A percentile compares a stretch with the other conserved stretches of the same genome.
Evolutionary conservation across 2,888 invertebrate genomes (phyloP).

Genomic region (Agapetus fuscipes): DNA sequence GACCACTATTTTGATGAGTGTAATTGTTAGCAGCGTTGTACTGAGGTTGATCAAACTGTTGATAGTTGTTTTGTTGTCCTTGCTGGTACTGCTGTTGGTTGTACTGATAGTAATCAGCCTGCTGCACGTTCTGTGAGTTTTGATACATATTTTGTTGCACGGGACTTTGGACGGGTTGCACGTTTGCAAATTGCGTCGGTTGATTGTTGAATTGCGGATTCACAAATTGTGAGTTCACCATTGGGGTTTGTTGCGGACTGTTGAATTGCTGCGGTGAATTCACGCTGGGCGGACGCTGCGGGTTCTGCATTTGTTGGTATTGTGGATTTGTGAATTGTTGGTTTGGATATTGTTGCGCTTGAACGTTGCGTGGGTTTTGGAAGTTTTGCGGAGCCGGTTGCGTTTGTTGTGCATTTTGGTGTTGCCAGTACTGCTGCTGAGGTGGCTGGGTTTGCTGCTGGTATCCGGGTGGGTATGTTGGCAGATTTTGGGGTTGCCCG

Average conservation of each 20-base stretch:
- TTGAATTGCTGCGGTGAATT: too few species aligned
- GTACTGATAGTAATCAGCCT: too few species aligned
- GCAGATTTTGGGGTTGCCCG: constrained; percentile 14
- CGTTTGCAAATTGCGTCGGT: too few species aligned
- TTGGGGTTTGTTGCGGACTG: too few species aligned
- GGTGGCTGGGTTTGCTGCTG: constrained; percentile 23
- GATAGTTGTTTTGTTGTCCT: constrained; percentile 25
- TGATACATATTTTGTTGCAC: too few species aligned
- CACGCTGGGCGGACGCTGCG: constrained; percentile 22
- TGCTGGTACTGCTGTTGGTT: constrained; percentile 22
- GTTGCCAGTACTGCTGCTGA: constrained; percentile 36
- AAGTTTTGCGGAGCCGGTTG: constrained; percentile 20
- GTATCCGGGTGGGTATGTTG: constrained; percentile 9
- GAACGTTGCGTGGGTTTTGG: constrained; percentile 20
- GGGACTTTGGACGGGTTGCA: too few species aligned
- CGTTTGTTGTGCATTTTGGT: constrained; percentile 24
- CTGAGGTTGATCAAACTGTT: too few species aligned
- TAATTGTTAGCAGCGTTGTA: too few species aligned
- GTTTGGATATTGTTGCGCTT: constrained; percentile 31
- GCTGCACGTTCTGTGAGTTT: too few species aligned
- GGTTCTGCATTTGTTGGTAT: constrained; percentile 27
- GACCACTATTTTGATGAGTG: constrained; percentile 20
- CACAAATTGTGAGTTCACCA: too few species aligned
- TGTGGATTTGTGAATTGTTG: constrained; percentile 30
- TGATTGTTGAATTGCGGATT: too few species aligned